Conservation (phyloP, 2,797 vertebrate genomes). For the Nothura maculosa region DNA sequence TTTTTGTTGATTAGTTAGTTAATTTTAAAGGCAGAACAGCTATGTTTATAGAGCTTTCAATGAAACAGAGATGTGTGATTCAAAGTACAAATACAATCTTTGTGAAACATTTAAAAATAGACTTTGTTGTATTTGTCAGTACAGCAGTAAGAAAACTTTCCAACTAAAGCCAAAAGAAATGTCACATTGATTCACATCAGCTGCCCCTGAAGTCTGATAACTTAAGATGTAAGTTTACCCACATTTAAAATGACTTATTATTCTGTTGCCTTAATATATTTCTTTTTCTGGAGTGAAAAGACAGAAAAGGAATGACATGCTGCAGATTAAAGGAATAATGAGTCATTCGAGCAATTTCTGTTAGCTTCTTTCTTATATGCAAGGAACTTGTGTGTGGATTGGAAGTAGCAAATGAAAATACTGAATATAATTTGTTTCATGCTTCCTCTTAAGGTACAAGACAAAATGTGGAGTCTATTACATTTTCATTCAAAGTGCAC, state of each 20-base stretch:
- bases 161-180: not conserved
- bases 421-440: not conserved
- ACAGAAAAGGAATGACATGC: not conserved
- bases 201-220: not conserved
- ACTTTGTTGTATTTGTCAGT: not conserved
- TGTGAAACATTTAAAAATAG: not conserved
- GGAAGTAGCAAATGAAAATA: slow-evolving; percentile 3
- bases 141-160: not conserved
- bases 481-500: slow-evolving; percentile 29
- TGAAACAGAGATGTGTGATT: not conserved
- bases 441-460: not conserved
- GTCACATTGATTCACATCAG: not conserved
- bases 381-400: not conserved
- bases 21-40: not conserved
- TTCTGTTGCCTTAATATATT: not conserved
- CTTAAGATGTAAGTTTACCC: not conserved
- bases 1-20: not conserved
- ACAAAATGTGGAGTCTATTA: slow-evolving; percentile 7
- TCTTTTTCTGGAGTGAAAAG: not conserved
- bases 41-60: not conserved
- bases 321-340: slow-evolving; percentile 17
- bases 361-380: not conserved
- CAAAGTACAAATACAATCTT: not conserved
- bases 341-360: not conserved
- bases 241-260: not conserved